Conservation (phyloP, 2,888 invertebrate species). For the Sminthurinus aureus region DNA sequence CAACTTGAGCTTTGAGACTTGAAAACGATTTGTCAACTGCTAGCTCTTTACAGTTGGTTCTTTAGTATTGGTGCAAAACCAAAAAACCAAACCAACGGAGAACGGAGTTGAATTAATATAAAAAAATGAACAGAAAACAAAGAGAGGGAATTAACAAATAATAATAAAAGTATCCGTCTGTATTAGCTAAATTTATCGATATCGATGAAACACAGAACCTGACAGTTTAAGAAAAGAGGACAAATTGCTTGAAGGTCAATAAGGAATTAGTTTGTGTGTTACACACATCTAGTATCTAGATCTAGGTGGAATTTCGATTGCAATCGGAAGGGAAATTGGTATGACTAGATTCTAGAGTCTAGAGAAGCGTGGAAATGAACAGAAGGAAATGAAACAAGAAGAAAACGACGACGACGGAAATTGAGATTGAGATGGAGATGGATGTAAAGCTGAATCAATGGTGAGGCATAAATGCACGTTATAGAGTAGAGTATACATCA, state of each 20-base stretch:
- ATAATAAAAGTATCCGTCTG: no score
- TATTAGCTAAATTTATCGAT: neutral
- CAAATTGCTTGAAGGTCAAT: conserved; percentile 24
- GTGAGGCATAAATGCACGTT: conserved; percentile 28
- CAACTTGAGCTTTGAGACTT: no score
- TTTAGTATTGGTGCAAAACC: no score
- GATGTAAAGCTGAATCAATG: conserved; percentile 36
- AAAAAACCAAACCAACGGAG: no score
- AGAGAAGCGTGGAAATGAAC: neutral
- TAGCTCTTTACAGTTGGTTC: no score
- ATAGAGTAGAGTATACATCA: no score
- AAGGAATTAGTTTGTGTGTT: conserved; percentile 9
- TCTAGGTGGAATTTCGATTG: no score
- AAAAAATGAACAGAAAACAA: neutral
- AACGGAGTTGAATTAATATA: no score
- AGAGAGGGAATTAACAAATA: neutral
- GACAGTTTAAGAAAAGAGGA: conserved; percentile 28
- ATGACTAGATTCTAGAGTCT: no score
- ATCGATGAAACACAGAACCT: conserved; percentile 20
- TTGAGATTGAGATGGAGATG: conserved; percentile 32
- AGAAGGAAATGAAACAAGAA: neutral
- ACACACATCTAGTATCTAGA: neutral
- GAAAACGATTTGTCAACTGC: no score
- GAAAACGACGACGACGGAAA: neutral
- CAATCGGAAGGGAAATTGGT: no score